Base-by-base conservation (phyloP, 1,140 invertebrate genomes). In the Schlechtendalia chinensis region DNA sequence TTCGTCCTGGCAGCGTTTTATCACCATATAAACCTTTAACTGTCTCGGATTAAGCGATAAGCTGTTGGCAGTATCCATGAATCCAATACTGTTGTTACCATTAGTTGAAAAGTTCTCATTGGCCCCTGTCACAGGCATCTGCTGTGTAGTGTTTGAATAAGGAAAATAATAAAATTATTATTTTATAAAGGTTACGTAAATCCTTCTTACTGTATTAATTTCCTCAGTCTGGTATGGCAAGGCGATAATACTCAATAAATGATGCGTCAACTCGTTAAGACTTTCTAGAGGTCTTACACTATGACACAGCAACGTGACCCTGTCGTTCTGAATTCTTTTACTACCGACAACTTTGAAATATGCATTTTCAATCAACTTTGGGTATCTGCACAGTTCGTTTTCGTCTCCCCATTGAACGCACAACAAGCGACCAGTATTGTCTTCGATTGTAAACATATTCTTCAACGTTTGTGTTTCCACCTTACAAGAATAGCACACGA, bases 401-500 rank as follows among this genome's bases (percentile, higher is more conserved):
- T 79, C 75, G n/a, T 79, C 75, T 19, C 75, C 75, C 75, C 75
- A 79, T 79, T 79, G 75, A 29, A 79, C 61, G 11, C 75, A 79
- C 14, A 79, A 50, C 39, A 79, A 63, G 4, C 58, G 32, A 27
- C 75, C 75, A 61, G 75, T 79, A 19, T 59, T 61, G 16, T 79
- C 75, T 79, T 79, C 75, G 45, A 79, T 61, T 63, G 58, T 79
- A 63, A 79, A 79, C 75, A 63, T 79, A 79, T 79, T 79, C 19
- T 79, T 79, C 47, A 79, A 61, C 1, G 75, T 50, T 29, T 79
- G 75, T 27, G 39, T 79, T 29, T 79, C 75, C 45, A 79, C 58
- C 75, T 77, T 11, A 47, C 8, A 56, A 12, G n/a, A 58, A n/a
- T 32, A 6, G 14, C 12, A 50, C 14, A 11, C 8, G 12, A 29